Evolutionary conservation across 2,888 invertebrate species (phyloP).

Genomic region (Drosophila austrosaltans): DNA sequence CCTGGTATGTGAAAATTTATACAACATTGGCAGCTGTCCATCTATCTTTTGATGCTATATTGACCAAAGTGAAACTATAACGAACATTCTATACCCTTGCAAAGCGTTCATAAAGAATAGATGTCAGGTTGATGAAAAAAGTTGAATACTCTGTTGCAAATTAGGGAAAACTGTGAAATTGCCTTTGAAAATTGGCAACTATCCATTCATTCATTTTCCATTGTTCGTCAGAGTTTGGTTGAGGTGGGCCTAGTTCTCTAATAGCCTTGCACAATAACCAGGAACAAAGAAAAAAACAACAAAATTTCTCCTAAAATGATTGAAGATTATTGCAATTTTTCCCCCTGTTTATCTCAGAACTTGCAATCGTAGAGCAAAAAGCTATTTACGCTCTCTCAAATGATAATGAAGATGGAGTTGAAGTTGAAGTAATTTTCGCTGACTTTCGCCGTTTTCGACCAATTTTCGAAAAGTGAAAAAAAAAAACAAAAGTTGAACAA

Average conservation of each 20-base stretch:
- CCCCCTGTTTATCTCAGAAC: neutral
- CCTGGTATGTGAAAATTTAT: constrained; percentile 39
- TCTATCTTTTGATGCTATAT: constrained; percentile 7
- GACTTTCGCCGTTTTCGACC: neutral
- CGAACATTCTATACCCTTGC: neutral
- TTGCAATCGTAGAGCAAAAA: neutral
- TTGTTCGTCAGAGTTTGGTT: constrained; percentile 26
- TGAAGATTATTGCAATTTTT: neutral
- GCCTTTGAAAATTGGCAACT: constrained; percentile 35
- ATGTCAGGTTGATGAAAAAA: neutral
- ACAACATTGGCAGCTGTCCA: constrained; percentile 38
- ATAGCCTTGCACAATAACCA: constrained; percentile 48
- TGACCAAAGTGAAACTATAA: neutral
- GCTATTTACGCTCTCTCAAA: neutral
- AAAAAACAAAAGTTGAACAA: constrained; percentile 3
- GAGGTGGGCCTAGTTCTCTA: constrained; percentile 31
- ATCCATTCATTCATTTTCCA: constrained; percentile 30
- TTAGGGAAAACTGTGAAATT: constrained; percentile 23
- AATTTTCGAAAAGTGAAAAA: neutral
- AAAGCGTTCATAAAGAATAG: neutral
- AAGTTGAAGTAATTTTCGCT: constrained; percentile 4
- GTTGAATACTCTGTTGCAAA: constrained; percentile 1
- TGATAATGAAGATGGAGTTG: neutral
- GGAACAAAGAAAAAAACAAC: constrained; percentile 15
- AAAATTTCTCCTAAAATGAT: constrained; percentile 8